These are phyloP conservation scores for Charanyca ferruginea DNA, from an alignment of 2,888 invertebrate genomes.

Conservation along the genomic window DNA sequence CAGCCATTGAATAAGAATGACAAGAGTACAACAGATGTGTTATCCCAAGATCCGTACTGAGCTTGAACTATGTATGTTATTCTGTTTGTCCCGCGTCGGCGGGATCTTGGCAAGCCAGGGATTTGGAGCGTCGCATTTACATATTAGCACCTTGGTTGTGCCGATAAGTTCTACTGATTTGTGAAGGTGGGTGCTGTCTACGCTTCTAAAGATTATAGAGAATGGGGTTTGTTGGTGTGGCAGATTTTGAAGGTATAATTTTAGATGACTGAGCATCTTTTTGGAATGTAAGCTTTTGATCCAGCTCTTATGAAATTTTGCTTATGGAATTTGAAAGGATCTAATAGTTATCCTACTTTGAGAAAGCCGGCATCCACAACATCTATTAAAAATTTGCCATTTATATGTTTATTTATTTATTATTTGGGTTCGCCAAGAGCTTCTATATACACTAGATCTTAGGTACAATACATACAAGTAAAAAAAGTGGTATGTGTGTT, in stretches of 20 bases:
- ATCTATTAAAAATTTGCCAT: too few relatives aligned
- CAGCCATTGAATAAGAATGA: slow-evolving; percentile 33
- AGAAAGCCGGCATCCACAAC: too few relatives aligned
- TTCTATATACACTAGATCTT: too few relatives aligned
- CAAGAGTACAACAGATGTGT: slow-evolving; percentile 37
- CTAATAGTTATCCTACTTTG: too few relatives aligned
- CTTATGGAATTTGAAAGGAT: background rate
- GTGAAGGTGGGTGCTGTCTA: slow-evolving; percentile 37
- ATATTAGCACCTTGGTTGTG: slow-evolving; percentile 64
- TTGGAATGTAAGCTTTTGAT: background rate
- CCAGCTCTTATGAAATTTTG: background rate
- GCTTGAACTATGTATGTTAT: slow-evolving; percentile 66
- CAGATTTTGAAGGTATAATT: background rate
- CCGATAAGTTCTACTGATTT: slow-evolving; percentile 57
- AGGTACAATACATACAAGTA: too few relatives aligned
- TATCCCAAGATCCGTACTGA: slow-evolving; percentile 47
- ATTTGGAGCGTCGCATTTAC: slow-evolving; percentile 66
- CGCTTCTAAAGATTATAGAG: slow-evolving; percentile 29
- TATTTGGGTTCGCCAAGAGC: too few relatives aligned
- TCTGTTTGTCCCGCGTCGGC: slow-evolving; percentile 63
- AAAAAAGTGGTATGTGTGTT: too few relatives aligned
- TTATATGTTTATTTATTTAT: too few relatives aligned
- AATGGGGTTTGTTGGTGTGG: background rate
- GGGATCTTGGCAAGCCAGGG: slow-evolving; percentile 50
- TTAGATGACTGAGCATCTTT: background rate